Conservation (phyloP, 1,140 invertebrate genomes). For the Cardiocondyla obscurior region DNA sequence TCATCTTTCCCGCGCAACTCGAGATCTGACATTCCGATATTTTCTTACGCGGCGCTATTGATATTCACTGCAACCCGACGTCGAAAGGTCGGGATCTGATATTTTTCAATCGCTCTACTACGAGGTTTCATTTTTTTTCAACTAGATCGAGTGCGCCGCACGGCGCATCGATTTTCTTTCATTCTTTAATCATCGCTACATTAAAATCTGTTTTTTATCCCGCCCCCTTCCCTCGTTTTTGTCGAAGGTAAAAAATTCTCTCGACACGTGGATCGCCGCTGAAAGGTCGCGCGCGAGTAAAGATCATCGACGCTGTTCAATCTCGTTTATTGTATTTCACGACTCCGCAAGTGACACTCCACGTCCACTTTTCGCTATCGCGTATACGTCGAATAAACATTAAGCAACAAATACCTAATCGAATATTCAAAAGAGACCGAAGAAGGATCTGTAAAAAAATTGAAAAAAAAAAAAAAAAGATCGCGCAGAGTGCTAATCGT, state of each 20-base stretch:
- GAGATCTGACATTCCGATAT: slow-evolving; percentile 1
- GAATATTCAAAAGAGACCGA: slow-evolving; percentile 16
- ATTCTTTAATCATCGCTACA: neutral
- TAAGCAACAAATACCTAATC: slow-evolving; percentile 30
- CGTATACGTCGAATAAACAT: slow-evolving; percentile 30
- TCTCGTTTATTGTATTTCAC: slow-evolving; percentile 8
- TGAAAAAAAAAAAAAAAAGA: too few species aligned
- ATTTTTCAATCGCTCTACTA: neutral
- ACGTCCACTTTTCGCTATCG: slow-evolving; percentile 5
- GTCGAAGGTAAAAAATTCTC: slow-evolving; percentile 17
- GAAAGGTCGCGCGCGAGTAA: slow-evolving; percentile 32
- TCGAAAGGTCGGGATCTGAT: neutral
- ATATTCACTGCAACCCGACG: neutral
- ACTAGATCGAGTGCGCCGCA: too few species aligned
- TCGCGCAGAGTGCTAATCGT: slow-evolving; percentile 16
- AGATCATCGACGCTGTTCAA: slow-evolving; percentile 10
- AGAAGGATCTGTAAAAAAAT: slow-evolving; percentile 34
- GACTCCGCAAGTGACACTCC: neutral
- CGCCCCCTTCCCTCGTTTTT: too few species aligned
- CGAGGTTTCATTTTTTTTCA: too few species aligned
- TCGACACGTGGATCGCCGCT: slow-evolving; percentile 31
- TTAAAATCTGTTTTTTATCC: neutral
- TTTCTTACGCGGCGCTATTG: neutral
- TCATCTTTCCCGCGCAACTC: neutral
- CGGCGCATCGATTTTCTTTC: too few species aligned